A percentile compares a stretch with the other conserved stretches of the same genome.
These are phyloP conservation scores for Agonopterix subpropinquella DNA, from an alignment of 2,888 invertebrate genomes.

Conservation along the genomic window DNA sequence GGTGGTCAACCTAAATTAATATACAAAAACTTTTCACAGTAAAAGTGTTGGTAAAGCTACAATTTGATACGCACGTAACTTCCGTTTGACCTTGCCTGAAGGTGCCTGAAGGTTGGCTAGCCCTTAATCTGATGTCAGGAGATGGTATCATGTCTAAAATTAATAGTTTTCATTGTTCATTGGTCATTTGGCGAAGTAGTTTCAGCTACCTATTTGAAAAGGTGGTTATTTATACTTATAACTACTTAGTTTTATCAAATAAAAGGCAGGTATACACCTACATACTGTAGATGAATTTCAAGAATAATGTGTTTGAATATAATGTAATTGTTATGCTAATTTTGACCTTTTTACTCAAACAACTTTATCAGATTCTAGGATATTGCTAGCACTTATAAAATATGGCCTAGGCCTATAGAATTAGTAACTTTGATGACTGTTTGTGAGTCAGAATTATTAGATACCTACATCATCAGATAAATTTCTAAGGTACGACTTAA, in stretches of 20 bases:
- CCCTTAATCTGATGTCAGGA: conserved; percentile 15
- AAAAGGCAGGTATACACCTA: no score
- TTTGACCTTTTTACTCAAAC: conserved; percentile 2
- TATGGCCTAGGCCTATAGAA: background rate
- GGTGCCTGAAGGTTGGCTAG: conserved; percentile 9
- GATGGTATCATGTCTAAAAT: conserved; percentile 22
- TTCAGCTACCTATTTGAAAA: no score
- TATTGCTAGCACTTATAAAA: background rate
- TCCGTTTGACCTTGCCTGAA: conserved; percentile 15
- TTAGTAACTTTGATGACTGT: background rate
- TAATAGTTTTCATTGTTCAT: conserved; percentile 14
- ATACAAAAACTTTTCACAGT: conserved; percentile 8
- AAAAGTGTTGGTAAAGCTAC: conserved; percentile 17
- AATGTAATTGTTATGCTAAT: conserved; percentile 5
- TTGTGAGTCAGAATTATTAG: no score
- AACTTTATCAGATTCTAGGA: conserved; percentile 4
- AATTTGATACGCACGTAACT: conserved; percentile 30
- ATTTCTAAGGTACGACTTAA: no score
- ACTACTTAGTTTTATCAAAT: no score
- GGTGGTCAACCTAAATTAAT: no score
- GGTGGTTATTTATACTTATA: no score
- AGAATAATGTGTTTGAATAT: no score
- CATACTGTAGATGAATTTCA: no score
- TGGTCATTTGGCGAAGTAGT: background rate
- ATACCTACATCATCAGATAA: no score